Evolutionary conservation across 2,797 vertebrate species (phyloP).

Genomic region (Presbytis comata): DNA sequence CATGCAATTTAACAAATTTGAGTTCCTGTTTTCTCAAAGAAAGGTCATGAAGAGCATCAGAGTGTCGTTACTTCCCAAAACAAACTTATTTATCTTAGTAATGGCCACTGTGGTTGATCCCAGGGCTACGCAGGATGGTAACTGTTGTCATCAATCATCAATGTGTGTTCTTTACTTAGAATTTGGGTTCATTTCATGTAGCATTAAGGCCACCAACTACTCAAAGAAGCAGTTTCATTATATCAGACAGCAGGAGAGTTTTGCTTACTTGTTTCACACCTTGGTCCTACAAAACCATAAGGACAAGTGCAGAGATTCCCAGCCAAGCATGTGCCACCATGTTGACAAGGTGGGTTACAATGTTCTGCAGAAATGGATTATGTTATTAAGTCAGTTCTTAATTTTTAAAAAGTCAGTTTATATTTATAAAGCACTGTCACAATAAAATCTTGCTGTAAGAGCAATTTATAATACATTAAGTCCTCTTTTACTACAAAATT

Average conservation of each 20-base stretch:
- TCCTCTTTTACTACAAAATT: neutral
- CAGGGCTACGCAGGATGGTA: neutral
- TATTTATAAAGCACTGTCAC: neutral
- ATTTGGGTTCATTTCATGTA: neutral
- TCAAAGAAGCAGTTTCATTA: neutral
- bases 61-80: neutral
- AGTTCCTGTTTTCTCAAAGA: constrained; percentile 24
- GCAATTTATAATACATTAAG: neutral
- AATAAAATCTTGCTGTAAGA: neutral
- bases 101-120: neutral
- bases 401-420: neutral
- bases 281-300: constrained; percentile 94
- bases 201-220: neutral
- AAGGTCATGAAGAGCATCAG: neutral
- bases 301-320: constrained; percentile 93
- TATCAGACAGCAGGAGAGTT: neutral
- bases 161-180: neutral
- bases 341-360: constrained; percentile 90
- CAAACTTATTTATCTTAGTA: neutral
- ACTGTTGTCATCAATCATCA: neutral
- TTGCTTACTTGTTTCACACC: constrained; percentile 93
- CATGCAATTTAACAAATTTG: neutral
- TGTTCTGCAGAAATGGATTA: constrained; percentile 83
- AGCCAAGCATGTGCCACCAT: constrained; percentile 90
- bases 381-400: constrained; percentile 21